Base-by-base conservation (phyloP, 1,140 invertebrate genomes). In the Cotesia chilonis region DNA sequence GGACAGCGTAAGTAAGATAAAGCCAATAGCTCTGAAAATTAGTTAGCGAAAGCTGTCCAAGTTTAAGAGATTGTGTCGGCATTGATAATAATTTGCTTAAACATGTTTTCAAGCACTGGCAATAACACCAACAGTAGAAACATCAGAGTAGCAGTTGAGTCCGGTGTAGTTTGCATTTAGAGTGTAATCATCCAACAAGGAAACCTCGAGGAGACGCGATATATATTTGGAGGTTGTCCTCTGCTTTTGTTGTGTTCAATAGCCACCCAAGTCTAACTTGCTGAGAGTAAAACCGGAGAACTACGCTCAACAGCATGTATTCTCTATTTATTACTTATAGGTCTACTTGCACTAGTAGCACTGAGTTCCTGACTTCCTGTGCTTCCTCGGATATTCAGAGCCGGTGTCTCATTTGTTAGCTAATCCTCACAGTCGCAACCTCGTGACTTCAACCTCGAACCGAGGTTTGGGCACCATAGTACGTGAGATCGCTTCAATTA, bases 401-500 rank as follows among this genome's bases (percentile, higher is more conserved):
- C 54, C 47, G 52, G 20, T 20, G 41, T 35, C 65, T 67, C 35
- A 52, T 52, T 38, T 35, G 51, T 28, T 67, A 52, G 28, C 65
- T 14, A 5, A 28, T 51, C 54, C 54, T 52, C 36, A 9, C 63
- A 9, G n/a, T 20, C 65, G 54, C 20, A 20, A 37, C 35, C 36
- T 63, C 35, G 41, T 14, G 38, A 47, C 47, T 14, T 66, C 47
- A 67, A 36, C 64, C 61, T 64, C 61, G 38, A 41, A 64, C 28
- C 28, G 37, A 12, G 36, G n/a, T 64, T 47, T 57, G 20, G 14
- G 20, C 20, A 6, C 20, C 65, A 54, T 74, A 77, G 60, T 75
- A 67, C 65, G 65, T 55, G 66, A 55, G 72, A 77, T 77, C 71
- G 70, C 72, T 77, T 64, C 68, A 72, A 74, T 79, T 78, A 75